Percentiles rank a stretch among this genome's conserved stretches.
phyloP scores from a whole-genome alignment of 2,113 vertebrate species.

The Ochotona curzoniae region DNA sequence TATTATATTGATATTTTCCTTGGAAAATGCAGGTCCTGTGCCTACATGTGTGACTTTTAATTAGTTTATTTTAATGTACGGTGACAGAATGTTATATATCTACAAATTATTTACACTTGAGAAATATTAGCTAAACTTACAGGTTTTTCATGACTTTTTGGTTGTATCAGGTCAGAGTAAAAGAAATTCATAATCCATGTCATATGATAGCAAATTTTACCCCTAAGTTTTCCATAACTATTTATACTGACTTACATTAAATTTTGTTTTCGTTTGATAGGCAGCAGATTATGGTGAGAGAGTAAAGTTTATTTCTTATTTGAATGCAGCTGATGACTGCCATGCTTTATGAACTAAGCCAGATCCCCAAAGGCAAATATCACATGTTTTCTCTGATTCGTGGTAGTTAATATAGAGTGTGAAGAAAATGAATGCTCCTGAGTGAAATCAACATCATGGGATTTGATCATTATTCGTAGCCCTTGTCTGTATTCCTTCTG shows the following conservation, averaged over 20 bases:
- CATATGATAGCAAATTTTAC: slow-evolving; percentile 27
- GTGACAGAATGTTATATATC: neutral
- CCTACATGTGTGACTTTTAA: neutral
- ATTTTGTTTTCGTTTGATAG: neutral
- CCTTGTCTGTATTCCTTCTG: too few species aligned
- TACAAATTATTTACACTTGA: neutral
- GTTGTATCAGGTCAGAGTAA: neutral
- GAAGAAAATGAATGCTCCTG: too few species aligned
- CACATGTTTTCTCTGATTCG: too few species aligned
- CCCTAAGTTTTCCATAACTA: neutral
- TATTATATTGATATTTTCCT: neutral
- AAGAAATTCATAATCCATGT: neutral
- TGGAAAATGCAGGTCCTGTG: neutral
- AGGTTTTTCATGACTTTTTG: neutral
- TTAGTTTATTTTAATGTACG: neutral
- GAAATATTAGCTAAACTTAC: neutral
- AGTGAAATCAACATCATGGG: too few species aligned
- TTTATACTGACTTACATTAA: neutral
- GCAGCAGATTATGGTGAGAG: neutral
- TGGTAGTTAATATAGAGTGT: too few species aligned
- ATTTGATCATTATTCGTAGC: too few species aligned
- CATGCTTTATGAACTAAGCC: too few species aligned
- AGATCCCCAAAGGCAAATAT: too few species aligned
- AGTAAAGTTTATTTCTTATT: too few species aligned
- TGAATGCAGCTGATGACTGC: too few species aligned